Evolutionary conservation across 2,797 vertebrate genomes (phyloP).

Genomic region (Malacoraja senta): DNA sequence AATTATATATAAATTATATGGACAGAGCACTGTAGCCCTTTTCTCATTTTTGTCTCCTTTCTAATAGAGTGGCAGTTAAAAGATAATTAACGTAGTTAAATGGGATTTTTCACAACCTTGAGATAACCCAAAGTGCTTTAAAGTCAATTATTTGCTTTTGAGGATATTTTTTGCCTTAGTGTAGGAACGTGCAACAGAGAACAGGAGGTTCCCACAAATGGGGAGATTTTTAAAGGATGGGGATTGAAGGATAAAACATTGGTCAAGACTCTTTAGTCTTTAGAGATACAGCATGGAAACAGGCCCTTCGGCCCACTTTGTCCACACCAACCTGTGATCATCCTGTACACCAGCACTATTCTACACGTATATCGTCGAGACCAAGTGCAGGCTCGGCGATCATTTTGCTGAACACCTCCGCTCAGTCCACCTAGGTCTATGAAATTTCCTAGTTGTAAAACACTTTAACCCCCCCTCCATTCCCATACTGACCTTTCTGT

Average conservation of each 20-base stretch:
- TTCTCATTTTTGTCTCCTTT: neutral
- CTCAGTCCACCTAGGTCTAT: no score
- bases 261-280: neutral
- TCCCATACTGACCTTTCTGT: no score
- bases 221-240: neutral
- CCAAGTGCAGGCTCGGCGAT: no score
- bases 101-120: neutral
- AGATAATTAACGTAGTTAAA: neutral
- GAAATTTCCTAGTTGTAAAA: no score
- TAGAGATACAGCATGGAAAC: no score
- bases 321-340: no score
- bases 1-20: neutral
- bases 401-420: no score
- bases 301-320: no score
- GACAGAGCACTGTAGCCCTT: neutral
- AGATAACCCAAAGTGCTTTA: neutral
- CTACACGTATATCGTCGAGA: no score
- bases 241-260: neutral
- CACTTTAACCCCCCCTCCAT: no score
- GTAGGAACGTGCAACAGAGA: neutral
- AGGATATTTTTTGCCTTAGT: neutral
- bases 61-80: neutral
- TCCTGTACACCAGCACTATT: no score
- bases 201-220: neutral
- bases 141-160: neutral